Evolutionary conservation across 1,140 invertebrate species (phyloP).

Genomic region (Meloidogyne chitwoodi): DNA sequence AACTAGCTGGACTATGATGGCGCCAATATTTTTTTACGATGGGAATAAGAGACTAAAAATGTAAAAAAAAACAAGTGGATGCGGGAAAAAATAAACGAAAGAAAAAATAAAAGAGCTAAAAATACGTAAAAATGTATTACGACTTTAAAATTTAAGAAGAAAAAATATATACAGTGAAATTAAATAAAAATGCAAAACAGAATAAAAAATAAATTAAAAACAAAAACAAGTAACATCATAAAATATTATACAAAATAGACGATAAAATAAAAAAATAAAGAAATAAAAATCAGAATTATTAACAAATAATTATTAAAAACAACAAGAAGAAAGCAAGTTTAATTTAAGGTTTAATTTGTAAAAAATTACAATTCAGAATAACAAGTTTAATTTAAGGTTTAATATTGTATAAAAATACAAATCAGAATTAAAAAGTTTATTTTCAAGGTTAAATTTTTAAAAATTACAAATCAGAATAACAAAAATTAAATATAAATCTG

Average conservation of each 20-base stretch:
- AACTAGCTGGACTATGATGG: neutral
- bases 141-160: neutral
- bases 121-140: neutral
- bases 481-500: too few relatives aligned
- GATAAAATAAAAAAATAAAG: too few relatives aligned
- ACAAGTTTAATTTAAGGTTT: too few relatives aligned
- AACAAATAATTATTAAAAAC: neutral
- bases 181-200: neutral
- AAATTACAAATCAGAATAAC: too few relatives aligned
- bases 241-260: neutral
- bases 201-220: neutral
- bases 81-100: neutral
- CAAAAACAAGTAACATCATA: neutral
- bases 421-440: too few relatives aligned
- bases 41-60: neutral
- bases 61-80: neutral
- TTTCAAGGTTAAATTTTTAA: too few relatives aligned
- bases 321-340: neutral
- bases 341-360: too few relatives aligned
- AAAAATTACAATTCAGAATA: too few relatives aligned
- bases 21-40: neutral
- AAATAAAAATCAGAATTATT: neutral
- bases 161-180: neutral
- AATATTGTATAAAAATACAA: too few relatives aligned
- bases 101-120: neutral